These are phyloP conservation scores for Danionella dracula DNA, from an alignment of 2,797 vertebrate genomes.

Conservation along the genomic window DNA sequence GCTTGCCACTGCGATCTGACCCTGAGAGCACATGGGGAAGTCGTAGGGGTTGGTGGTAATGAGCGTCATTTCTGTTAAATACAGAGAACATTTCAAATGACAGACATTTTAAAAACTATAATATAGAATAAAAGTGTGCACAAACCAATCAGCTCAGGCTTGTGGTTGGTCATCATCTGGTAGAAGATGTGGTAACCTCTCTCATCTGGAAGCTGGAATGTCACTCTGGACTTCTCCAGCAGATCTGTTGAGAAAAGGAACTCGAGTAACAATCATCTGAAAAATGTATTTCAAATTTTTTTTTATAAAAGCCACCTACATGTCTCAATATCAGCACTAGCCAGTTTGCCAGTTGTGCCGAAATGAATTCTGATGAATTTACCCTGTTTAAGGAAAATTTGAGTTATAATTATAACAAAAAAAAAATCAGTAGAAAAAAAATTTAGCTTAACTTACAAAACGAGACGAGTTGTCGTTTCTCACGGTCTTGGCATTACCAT, in stretches of 20 bases:
- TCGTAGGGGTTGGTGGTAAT: constrained; percentile 86
- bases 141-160: constrained; percentile 79
- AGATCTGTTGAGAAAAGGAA: constrained; percentile 64
- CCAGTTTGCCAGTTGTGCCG: constrained; percentile 38
- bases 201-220: constrained; percentile 80
- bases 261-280: neutral
- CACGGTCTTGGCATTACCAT: constrained; percentile 84
- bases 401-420: neutral
- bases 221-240: constrained; percentile 83
- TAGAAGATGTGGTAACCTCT: constrained; percentile 88
- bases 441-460: constrained; percentile 66
- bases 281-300: neutral
- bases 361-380: constrained; percentile 46
- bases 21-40: constrained; percentile 78
- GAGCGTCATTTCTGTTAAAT: constrained; percentile 74
- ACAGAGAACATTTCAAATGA: neutral
- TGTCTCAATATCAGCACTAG: constrained; percentile 47
- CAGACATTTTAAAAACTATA: too few species aligned
- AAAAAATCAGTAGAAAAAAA: neutral
- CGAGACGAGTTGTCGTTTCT: constrained; percentile 90
- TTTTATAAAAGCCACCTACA: constrained; percentile 18
- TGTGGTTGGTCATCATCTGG: constrained; percentile 83
- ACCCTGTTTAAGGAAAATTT: constrained; percentile 15
- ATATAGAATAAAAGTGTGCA: neutral
- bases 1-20: constrained; percentile 81